Evolutionary conservation across 2,797 vertebrate genomes (phyloP).

Genomic region (Chaetodon trifasciatus): DNA sequence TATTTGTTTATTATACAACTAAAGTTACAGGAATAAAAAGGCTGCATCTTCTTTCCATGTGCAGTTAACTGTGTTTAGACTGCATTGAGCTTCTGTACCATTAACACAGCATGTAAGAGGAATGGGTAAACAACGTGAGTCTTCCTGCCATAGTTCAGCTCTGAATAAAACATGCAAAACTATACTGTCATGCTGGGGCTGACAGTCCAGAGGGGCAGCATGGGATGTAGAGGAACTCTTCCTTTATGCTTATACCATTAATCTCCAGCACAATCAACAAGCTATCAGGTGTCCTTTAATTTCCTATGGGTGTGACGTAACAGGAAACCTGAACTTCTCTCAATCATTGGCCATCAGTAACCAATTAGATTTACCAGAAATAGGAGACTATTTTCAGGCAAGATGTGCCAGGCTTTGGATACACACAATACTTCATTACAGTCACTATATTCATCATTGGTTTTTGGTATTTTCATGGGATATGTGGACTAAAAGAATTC

Average conservation of each 20-base stretch:
- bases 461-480: neutral
- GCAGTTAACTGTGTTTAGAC: neutral
- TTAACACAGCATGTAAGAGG: constrained; percentile 9
- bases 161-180: constrained; percentile 62
- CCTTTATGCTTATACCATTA: neutral
- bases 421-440: too few species aligned
- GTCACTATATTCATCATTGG: neutral
- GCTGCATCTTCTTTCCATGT: neutral
- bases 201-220: constrained; percentile 25
- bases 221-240: neutral
- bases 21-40: neutral
- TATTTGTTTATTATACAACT: neutral
- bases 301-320: neutral
- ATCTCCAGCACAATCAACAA: neutral
- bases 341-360: neutral
- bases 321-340: neutral
- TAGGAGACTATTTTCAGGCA: too few species aligned
- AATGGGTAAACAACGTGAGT: constrained; percentile 1
- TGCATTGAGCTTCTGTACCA: neutral
- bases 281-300: neutral
- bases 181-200: constrained; percentile 32
- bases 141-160: constrained; percentile 3
- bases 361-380: neutral
- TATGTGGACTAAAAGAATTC: neutral
- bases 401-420: too few species aligned